Evolutionary conservation across 2,797 vertebrate species (phyloP).

Genomic region (Lindbergichthys nudifrons): DNA sequence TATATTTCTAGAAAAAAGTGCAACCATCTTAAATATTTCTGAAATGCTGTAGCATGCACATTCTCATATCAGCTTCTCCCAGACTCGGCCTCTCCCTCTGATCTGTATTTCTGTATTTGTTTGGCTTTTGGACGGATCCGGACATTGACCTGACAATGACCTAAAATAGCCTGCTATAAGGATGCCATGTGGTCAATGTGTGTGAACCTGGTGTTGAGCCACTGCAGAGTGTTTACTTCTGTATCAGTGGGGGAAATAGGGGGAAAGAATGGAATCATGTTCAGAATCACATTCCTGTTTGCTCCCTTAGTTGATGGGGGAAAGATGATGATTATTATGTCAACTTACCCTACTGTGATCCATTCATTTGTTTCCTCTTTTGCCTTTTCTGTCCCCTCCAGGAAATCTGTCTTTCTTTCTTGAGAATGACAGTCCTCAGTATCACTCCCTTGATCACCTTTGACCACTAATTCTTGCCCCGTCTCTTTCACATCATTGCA

Average conservation of each 20-base stretch:
- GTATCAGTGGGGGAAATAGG: constrained; percentile 41
- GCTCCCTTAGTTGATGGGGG: not conserved
- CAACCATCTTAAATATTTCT: constrained; percentile 3
- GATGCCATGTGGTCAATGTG: constrained; percentile 20
- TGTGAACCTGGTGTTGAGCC: constrained; percentile 14
- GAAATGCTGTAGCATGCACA: not conserved
- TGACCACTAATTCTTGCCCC: not conserved
- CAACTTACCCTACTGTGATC: constrained; percentile 66
- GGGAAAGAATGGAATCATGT: constrained; percentile 12
- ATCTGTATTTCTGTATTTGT: constrained; percentile 36
- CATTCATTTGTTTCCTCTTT: constrained; percentile 41
- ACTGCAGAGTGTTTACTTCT: constrained; percentile 20
- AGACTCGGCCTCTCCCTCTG: constrained; percentile 9
- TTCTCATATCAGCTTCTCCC: constrained; percentile 45
- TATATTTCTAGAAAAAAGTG: not conserved
- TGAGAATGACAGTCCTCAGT: constrained; percentile 7
- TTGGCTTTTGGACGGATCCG: constrained; percentile 31
- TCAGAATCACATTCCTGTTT: constrained; percentile 1
- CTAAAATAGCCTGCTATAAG: constrained; percentile 7
- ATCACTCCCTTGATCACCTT: constrained; percentile 17
- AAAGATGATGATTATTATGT: not conserved
- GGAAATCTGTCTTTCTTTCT: constrained; percentile 5
- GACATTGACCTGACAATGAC: constrained; percentile 35
- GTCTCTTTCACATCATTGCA: not conserved
- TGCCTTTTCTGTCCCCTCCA: constrained; percentile 17